Evolutionary conservation across 1,140 invertebrate genomes (phyloP).

Genomic region (Pararge aegeria): DNA sequence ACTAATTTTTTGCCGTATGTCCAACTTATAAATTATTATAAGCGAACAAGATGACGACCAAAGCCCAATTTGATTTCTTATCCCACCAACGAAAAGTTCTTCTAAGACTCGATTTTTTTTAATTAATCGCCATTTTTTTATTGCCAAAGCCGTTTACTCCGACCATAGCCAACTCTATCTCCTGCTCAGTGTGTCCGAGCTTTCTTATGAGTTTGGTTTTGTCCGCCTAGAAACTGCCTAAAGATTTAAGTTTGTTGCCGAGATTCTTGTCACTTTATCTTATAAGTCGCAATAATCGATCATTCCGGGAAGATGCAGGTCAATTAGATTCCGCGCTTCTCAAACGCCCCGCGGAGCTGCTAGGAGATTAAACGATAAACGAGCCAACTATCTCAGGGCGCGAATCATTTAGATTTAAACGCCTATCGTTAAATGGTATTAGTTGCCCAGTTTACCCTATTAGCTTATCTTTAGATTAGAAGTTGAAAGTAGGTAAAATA

Average conservation of each 20-base stretch:
- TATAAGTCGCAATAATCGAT: slow-evolving; percentile 24
- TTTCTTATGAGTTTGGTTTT: no score
- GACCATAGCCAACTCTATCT: no score
- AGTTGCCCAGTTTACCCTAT: not conserved
- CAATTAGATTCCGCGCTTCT: slow-evolving; percentile 24
- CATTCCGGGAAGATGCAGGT: slow-evolving; percentile 22
- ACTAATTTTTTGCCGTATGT: no score
- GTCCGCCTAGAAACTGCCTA: no score
- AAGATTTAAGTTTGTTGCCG: not conserved
- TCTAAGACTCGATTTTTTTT: no score
- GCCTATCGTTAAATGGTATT: slow-evolving; percentile 3
- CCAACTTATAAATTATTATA: no score
- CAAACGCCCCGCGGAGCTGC: slow-evolving; percentile 22
- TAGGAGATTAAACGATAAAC: slow-evolving; percentile 25
- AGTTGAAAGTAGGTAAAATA: not conserved
- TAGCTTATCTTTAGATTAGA: not conserved
- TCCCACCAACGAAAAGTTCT: no score
- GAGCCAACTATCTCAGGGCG: slow-evolving; percentile 13
- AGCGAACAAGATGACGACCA: no score
- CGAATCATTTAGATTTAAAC: slow-evolving; percentile 6
- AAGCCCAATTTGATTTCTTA: no score
- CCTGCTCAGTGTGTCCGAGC: no score
- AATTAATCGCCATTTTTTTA: no score
- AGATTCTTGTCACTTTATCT: not conserved
- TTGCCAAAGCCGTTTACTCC: no score